Conservation (phyloP, 2,113 vertebrate species). For the Peromyscus polionotus region DNA sequence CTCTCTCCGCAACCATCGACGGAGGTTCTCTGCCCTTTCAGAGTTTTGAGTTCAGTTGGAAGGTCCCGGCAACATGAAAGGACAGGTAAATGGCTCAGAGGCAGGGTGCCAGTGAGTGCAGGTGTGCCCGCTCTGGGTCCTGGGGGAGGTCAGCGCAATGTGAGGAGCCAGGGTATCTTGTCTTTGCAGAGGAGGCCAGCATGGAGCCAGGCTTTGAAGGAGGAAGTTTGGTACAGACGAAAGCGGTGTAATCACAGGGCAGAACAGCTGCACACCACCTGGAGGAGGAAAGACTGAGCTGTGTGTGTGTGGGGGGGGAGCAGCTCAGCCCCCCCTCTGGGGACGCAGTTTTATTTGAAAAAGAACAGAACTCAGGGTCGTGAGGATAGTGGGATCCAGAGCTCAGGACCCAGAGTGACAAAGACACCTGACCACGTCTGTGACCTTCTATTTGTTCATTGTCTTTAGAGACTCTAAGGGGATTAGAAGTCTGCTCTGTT, state of each 20-base stretch:
- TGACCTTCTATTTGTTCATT: constrained; percentile 22
- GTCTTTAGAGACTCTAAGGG: constrained; percentile 20
- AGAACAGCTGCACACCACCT: background rate
- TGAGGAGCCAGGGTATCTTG: background rate
- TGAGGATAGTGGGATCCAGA: background rate
- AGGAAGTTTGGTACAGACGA: background rate
- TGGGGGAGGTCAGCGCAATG: constrained; percentile 8
- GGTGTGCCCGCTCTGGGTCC: background rate
- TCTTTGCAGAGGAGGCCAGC: constrained; percentile 34
- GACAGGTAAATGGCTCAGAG: background rate
- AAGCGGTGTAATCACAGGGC: background rate
- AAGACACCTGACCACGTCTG: background rate
- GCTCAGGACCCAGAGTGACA: background rate
- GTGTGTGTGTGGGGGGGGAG: background rate
- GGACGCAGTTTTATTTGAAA: constrained; percentile 49
- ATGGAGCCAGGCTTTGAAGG: constrained; percentile 41
- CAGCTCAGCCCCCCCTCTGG: background rate
- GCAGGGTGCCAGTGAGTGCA: background rate
- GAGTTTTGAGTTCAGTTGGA: constrained; percentile 49
- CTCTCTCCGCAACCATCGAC: background rate
- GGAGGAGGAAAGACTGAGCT: background rate
- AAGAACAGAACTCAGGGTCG: background rate
- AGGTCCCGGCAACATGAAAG: constrained; percentile 60
- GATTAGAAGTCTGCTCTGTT: background rate
- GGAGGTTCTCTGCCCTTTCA: constrained; percentile 57